phyloP scores from a whole-genome alignment of 2,113 vertebrate genomes.

The Garra rufa region DNA sequence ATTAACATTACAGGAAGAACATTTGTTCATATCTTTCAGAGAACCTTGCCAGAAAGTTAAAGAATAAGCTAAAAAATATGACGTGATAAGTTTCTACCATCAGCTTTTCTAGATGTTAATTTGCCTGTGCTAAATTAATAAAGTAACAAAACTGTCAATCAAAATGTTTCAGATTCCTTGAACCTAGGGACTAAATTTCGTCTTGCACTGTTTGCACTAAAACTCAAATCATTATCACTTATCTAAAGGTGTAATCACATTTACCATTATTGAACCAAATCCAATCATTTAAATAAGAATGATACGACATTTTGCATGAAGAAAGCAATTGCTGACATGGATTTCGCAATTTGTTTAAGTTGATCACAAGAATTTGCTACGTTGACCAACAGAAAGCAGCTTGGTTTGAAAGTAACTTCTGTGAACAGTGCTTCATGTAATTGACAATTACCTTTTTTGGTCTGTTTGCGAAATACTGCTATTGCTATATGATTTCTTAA shows the following conservation, averaged over 20 bases:
- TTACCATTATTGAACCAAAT: background rate
- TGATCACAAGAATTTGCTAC: background rate
- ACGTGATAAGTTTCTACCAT: background rate
- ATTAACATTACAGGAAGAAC: background rate
- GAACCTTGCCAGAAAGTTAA: background rate
- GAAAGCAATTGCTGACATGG: background rate
- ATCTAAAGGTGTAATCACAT: background rate
- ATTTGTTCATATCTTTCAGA: background rate
- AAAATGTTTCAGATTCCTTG: background rate
- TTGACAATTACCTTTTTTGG: background rate
- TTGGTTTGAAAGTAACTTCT: background rate
- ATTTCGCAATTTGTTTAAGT: background rate
- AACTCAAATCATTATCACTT: background rate
- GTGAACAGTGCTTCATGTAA: background rate
- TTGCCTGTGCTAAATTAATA: background rate
- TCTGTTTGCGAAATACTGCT: background rate
- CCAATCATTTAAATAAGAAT: background rate
- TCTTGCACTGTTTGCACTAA: background rate
- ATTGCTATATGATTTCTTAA: background rate
- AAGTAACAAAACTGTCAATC: background rate
- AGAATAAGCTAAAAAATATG: too few species aligned
- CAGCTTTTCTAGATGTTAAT: background rate
- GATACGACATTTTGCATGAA: background rate
- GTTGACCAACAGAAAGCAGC: background rate
- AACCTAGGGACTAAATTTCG: background rate